phyloP scores from a whole-genome alignment of 2,797 vertebrate species.

The Cynopterus sphinx region DNA sequence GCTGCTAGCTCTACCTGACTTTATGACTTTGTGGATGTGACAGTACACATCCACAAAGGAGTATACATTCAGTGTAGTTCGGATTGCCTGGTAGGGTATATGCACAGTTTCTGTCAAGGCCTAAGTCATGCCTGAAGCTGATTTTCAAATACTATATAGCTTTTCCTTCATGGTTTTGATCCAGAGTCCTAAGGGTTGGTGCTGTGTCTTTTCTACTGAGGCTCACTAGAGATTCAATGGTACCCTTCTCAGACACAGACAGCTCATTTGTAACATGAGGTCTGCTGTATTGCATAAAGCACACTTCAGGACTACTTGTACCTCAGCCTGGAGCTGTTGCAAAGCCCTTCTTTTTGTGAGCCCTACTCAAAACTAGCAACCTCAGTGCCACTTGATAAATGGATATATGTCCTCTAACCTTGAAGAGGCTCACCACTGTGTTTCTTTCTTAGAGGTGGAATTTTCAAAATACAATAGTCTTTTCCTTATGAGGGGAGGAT shows the following conservation, averaged over 20 bases:
- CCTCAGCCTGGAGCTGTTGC: background rate
- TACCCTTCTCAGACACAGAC: background rate
- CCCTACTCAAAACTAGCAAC: background rate
- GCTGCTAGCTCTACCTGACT: background rate
- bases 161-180: background rate
- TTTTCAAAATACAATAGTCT: background rate
- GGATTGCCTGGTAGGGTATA: background rate
- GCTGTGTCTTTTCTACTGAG: background rate
- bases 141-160: background rate
- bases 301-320: background rate
- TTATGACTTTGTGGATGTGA: background rate
- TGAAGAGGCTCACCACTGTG: background rate
- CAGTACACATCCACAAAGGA: background rate
- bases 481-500: background rate
- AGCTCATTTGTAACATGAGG: background rate
- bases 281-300: background rate
- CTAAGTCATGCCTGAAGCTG: background rate
- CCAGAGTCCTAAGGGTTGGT: background rate
- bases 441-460: background rate
- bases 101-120: background rate
- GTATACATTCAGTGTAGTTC: background rate
- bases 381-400: background rate
- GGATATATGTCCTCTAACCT: background rate
- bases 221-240: background rate
- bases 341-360: background rate